Evolutionary conservation across 2,888 invertebrate genomes (phyloP).

Genomic region (Stenodema calcarata): DNA sequence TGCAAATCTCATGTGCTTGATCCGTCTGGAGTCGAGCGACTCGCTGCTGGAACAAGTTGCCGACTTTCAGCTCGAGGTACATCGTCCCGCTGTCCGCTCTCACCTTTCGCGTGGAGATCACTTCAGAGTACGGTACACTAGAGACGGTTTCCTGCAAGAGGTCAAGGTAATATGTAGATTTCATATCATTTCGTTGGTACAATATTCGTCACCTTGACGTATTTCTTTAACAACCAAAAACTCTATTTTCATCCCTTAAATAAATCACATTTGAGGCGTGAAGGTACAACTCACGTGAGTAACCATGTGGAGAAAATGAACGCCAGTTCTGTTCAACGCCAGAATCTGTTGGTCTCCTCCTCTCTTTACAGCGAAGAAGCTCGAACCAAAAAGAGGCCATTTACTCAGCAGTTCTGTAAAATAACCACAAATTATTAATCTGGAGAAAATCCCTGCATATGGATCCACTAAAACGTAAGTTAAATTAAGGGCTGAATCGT

Average conservation of each 20-base stretch:
- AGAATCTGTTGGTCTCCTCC: constrained; percentile 88
- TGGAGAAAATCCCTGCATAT: too few relatives aligned
- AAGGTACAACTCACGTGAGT: constrained; percentile 75
- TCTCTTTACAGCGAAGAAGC: constrained; percentile 94
- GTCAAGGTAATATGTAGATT: too few relatives aligned
- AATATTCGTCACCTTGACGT: too few relatives aligned
- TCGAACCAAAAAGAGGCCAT: constrained; percentile 97
- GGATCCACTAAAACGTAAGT: too few relatives aligned
- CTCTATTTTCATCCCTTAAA: too few relatives aligned
- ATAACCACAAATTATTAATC: background rate
- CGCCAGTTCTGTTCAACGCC: constrained; percentile 91
- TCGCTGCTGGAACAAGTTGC: constrained; percentile 93
- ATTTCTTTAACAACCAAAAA: too few relatives aligned
- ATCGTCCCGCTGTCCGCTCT: constrained; percentile 89
- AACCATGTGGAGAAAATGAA: constrained; percentile 89
- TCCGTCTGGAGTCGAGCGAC: constrained; percentile 95
- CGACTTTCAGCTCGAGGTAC: constrained; percentile 95
- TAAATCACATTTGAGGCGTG: background rate
- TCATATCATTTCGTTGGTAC: too few relatives aligned
- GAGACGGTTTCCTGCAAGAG: constrained; percentile 78
- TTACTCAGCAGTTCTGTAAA: constrained; percentile 82
- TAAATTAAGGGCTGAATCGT: too few relatives aligned
- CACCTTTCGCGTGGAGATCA: constrained; percentile 92
- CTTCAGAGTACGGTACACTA: constrained; percentile 93
- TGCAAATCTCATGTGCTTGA: constrained; percentile 95